Evolutionary conservation across 2,888 invertebrate species (phyloP).

Genomic region (Tenthredo mesomela): DNA sequence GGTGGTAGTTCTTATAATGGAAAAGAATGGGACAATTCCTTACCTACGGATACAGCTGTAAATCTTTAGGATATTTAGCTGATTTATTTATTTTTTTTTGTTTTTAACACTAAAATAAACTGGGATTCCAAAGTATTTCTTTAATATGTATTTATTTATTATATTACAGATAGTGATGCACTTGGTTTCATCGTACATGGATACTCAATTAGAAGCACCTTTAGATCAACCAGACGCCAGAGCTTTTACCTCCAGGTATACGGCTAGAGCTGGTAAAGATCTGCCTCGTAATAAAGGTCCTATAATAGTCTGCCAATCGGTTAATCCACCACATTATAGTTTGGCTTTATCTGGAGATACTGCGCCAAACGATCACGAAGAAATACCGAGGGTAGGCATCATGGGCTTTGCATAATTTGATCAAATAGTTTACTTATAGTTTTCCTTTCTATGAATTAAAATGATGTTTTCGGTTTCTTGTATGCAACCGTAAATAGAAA

Average conservation of each 20-base stretch:
- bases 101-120: not conserved
- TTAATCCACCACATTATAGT: slow-evolving; percentile 87
- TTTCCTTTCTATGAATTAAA: not conserved
- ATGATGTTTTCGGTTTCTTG: not conserved
- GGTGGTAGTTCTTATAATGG: slow-evolving; percentile 87
- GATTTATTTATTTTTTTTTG: not conserved
- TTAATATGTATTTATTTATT: slow-evolving; percentile 3
- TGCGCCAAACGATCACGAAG: slow-evolving; percentile 81
- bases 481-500: not conserved
- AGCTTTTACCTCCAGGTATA: slow-evolving; percentile 81
- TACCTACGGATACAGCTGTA: slow-evolving; percentile 94
- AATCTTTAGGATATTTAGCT: slow-evolving; percentile 61
- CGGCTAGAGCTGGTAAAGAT: slow-evolving; percentile 77
- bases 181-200: slow-evolving; percentile 91
- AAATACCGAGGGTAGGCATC: slow-evolving; percentile 82
- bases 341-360: slow-evolving; percentile 79
- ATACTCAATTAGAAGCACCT: slow-evolving; percentile 87
- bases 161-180: slow-evolving; percentile 88
- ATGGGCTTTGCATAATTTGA: not conserved
- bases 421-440: not conserved
- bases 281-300: slow-evolving; percentile 78
- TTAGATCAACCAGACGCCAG: slow-evolving; percentile 84
- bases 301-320: slow-evolving; percentile 83
- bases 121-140: not conserved
- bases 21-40: slow-evolving; percentile 89